phyloP scores from a whole-genome alignment of 2,113 vertebrate genomes.

The Genyomyrus donnyi region DNA sequence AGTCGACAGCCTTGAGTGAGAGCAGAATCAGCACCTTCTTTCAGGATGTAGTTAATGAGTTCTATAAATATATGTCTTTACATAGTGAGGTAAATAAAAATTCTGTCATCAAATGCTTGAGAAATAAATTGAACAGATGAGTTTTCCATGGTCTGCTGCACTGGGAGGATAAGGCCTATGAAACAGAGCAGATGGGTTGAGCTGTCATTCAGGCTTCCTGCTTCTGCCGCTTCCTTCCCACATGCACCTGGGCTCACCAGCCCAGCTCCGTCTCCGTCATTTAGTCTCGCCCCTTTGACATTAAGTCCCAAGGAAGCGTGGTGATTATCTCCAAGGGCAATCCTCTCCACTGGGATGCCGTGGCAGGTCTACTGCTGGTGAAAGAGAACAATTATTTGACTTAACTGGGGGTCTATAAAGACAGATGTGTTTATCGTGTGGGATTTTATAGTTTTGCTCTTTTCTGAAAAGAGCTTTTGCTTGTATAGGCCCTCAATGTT shows the following conservation, averaged over 20 bases:
- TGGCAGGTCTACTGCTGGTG: neutral
- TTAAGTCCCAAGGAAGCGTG: neutral
- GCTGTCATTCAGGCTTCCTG: neutral
- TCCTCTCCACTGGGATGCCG: neutral
- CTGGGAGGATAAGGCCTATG: neutral
- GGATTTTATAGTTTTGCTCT: neutral
- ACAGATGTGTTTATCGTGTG: neutral
- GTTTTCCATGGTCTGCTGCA: neutral
- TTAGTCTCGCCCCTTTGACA: neutral
- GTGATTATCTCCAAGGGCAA: neutral
- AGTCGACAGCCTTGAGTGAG: neutral
- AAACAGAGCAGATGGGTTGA: neutral
- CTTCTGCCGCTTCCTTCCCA: neutral
- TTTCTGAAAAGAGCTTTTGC: neutral
- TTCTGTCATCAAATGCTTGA: neutral
- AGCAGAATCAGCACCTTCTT: neutral
- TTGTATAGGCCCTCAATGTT: neutral
- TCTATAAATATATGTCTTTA: neutral
- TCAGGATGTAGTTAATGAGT: neutral
- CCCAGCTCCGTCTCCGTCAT: neutral
- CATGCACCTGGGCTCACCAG: neutral
- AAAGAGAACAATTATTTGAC: neutral
- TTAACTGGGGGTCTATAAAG: neutral
- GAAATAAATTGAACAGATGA: neutral
- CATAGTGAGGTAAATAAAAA: neutral